phyloP scores from a whole-genome alignment of 2,797 vertebrate species.

The Pseudopleuronectes americanus region DNA sequence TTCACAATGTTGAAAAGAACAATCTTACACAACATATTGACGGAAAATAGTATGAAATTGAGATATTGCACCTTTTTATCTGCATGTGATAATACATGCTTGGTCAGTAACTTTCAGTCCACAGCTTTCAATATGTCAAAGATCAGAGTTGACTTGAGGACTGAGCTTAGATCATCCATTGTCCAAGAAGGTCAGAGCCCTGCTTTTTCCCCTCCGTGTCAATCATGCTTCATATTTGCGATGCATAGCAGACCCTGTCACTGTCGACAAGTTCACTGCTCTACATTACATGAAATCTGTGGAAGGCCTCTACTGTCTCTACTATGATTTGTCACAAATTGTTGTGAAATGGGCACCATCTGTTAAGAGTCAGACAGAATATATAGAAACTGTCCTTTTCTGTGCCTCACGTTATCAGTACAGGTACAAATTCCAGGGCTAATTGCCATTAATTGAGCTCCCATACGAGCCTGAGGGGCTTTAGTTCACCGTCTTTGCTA shows the following conservation, averaged over 20 bases:
- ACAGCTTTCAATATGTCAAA: background rate
- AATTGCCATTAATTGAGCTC: constrained; percentile 34
- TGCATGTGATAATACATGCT: background rate
- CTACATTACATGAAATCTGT: no score
- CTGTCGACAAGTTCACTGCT: background rate
- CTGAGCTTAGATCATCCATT: constrained; percentile 3
- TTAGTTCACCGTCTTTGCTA: constrained; percentile 34
- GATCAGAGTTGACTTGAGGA: no score
- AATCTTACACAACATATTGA: background rate
- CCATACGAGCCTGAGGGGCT: constrained; percentile 22
- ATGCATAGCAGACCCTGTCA: constrained; percentile 1
- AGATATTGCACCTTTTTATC: background rate
- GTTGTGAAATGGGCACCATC: no score
- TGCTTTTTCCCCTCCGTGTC: constrained; percentile 10
- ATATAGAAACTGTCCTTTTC: background rate
- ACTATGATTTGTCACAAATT: no score
- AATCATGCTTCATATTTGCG: constrained; percentile 33
- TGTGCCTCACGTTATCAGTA: constrained; percentile 15
- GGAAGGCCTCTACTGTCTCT: background rate
- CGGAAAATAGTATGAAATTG: background rate
- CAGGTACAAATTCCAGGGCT: constrained; percentile 28
- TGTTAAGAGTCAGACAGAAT: background rate
- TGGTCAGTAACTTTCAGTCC: background rate
- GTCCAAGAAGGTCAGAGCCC: background rate
- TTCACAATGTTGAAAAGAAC: background rate